phyloP scores from a whole-genome alignment of 2,888 invertebrate species.

The Balanococcus diminutus region DNA sequence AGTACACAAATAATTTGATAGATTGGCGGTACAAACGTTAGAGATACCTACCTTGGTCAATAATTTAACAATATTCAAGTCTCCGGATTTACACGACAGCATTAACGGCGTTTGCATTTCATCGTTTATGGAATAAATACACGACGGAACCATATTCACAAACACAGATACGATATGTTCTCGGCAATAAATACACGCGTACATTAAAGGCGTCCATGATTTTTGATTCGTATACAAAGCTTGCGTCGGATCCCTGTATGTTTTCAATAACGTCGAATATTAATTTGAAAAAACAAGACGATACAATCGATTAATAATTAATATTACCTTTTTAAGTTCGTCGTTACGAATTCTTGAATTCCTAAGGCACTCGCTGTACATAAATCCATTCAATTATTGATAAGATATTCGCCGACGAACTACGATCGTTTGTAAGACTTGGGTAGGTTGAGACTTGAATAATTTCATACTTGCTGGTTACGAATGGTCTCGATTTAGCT shows the following conservation, averaged over 20 bases:
- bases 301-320: neutral
- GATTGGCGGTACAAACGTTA: neutral
- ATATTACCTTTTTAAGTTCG: constrained; percentile 56
- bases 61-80: constrained; percentile 57
- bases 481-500: too few species aligned
- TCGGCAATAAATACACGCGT: constrained; percentile 59
- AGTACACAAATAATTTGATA: neutral
- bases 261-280: neutral
- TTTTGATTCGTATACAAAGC: constrained; percentile 56
- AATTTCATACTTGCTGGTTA: neutral
- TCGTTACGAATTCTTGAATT: constrained; percentile 52
- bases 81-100: constrained; percentile 58
- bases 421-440: neutral
- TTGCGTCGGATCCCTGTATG: constrained; percentile 16
- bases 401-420: neutral
- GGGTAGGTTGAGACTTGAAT: neutral
- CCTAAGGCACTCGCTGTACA: constrained; percentile 56
- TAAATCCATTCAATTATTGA: constrained; percentile 55
- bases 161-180: constrained; percentile 56
- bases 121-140: constrained; percentile 53
- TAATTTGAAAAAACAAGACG: neutral
- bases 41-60: constrained; percentile 58
- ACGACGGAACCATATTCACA: constrained; percentile 56
- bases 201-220: constrained; percentile 59
- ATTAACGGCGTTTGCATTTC: constrained; percentile 58